Base-by-base conservation (phyloP, 2,888 invertebrate genomes). In the Caenorhabditis sinica region DNA sequence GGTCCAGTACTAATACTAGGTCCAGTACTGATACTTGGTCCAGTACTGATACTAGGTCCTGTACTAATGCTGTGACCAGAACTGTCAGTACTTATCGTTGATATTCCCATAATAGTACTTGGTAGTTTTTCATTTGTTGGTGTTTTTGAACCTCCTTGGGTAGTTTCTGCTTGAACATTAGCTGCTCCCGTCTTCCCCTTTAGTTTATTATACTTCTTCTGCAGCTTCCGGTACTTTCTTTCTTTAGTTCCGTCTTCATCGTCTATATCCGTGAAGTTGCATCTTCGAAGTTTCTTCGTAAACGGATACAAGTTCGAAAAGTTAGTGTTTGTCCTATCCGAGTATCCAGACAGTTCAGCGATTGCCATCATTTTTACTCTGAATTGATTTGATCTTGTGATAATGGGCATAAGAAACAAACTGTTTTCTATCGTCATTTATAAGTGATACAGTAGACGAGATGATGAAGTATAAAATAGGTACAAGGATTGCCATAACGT, bases 341-440 rank as follows among this genome's bases (percentile, higher is more conserved):
- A 36, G 25, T 40, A 40, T 20, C 76, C 76, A 2, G 40, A n/a
- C 8, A 76, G 17, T 28, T 68, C 58, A 6, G 68, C 43, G 17
- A 66, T 66, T 1, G 17, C 43, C 68, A 76, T 66, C 49, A 40
- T 0, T 58, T 80, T 56, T 20, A 65, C 72, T 58, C 80, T 80
- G 65, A 72, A 28, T 56, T n/a, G n/a, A n/a, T n/a, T n/a, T n/a
- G n/a, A n/a, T n/a, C n/a, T n/a, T n/a, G n/a, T n/a, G n/a, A n/a
- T n/a, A n/a, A n/a, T n/a, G n/a, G n/a, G n/a, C n/a, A 60, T 13
- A 20, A 36, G 36, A 13, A 28, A 51, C 65, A 23, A 33, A 75
- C 75, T 65, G 56, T 75, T 75, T 75, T 30, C 66, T 66, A 17
- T 63, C 60, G 3, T 53, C 51, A 6, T 33, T 20, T 13, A 5